phyloP scores from a whole-genome alignment of 2,888 invertebrate species.

The Cephus pygmeus region DNA sequence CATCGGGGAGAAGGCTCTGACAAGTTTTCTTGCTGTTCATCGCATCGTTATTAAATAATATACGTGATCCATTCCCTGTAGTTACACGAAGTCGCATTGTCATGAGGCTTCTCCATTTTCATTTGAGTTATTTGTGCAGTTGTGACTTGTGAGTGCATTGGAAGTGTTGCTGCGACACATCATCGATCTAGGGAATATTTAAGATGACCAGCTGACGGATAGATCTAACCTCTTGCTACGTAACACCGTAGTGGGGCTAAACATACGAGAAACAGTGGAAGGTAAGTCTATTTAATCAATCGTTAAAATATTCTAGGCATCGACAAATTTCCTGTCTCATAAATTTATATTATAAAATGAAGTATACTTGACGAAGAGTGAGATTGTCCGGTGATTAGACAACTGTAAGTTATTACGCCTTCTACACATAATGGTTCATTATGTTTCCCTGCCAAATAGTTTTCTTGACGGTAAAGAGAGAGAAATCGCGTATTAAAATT shows the following conservation, averaged over 20 bases:
- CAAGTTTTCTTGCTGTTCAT: background rate
- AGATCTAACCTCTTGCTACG: conserved; percentile 36
- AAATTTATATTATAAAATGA: no score
- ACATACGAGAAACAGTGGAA: conserved; percentile 47
- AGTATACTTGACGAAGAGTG: no score
- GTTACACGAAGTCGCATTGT: background rate
- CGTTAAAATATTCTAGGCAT: no score
- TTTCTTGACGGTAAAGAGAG: background rate
- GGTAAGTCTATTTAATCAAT: conserved; percentile 28
- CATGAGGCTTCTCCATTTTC: background rate
- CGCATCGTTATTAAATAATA: background rate
- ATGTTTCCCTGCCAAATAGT: background rate
- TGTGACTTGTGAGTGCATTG: conserved; percentile 24
- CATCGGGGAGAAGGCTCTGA: background rate
- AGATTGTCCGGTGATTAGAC: background rate
- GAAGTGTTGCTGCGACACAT: conserved; percentile 18
- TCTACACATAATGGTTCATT: background rate
- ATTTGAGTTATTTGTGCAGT: conserved; percentile 9
- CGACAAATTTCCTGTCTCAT: background rate
- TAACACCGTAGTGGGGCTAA: conserved; percentile 40
- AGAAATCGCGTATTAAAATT: background rate
- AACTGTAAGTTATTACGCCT: background rate
- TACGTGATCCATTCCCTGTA: background rate
- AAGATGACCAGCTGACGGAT: conserved; percentile 57
- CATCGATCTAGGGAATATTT: conserved; percentile 27